Percentiles rank a stretch among this genome's conserved stretches.
These are phyloP conservation scores for Arbacia lixula DNA, from an alignment of 53 echinoderm and acorn worm species.

Conservation along the genomic window DNA sequence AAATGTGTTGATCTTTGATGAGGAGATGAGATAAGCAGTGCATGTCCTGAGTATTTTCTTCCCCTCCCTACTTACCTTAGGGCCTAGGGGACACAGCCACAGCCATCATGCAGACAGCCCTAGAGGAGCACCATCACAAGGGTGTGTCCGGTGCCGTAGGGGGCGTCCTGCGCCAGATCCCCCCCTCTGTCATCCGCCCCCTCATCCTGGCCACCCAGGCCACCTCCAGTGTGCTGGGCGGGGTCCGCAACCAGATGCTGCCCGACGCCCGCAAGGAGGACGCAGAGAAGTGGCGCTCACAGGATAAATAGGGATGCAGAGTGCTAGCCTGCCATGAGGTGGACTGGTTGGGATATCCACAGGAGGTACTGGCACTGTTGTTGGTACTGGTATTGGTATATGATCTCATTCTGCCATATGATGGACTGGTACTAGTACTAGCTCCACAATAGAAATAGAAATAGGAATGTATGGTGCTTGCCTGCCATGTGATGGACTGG, in stretches of 20 bases:
- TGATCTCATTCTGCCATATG: no score
- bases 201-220: constrained; percentile 97
- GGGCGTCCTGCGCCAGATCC: constrained; percentile 93
- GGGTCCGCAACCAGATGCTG: constrained; percentile 93
- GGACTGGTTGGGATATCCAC: no score
- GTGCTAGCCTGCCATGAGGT: no score
- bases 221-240: constrained; percentile 94
- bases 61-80: constrained; percentile 40
- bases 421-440: no score
- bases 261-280: constrained; percentile 98
- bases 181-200: constrained; percentile 94
- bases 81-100: constrained; percentile 91
- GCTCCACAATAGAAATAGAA: no score
- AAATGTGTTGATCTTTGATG: no score
- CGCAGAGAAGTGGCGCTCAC: constrained; percentile 91
- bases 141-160: constrained; percentile 98
- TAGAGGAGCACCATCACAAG: constrained; percentile 95
- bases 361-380: no score
- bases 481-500: no score
- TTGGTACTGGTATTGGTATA: no score
- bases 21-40: no score
- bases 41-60: no score
- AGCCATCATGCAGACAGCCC: constrained; percentile 85
- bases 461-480: no score
- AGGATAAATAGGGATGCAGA: constrained; percentile 57